Base-by-base conservation (phyloP, 1,140 invertebrate species). In the Drosophila ogumai region DNA sequence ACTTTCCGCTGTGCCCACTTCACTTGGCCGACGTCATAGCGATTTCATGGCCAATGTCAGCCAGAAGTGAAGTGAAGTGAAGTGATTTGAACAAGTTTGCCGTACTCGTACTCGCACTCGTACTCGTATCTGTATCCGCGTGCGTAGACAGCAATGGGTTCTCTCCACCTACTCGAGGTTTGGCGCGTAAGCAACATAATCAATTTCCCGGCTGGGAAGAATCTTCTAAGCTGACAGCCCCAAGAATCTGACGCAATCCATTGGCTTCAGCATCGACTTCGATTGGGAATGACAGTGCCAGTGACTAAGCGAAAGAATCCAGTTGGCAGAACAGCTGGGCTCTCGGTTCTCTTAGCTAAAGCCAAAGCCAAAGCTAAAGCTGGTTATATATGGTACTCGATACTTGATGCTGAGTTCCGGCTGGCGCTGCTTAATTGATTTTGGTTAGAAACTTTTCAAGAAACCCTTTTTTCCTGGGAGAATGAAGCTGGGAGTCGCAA, bases 1-100 rank as follows among this genome's bases (percentile, higher is more conserved):
- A 59, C 15, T 64, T 59, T 41, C n/a, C 10, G 54, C 60, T 34
- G 22, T 43, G 63, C 34, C 75, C 73, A 76, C 74, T 72, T 43
- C 43, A 72, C 34, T 58, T 41, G 31, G 25, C 36, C 76, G 46
- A 79, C 76, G 76, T 79, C 76, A 79, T 58, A 63, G 59, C 54
- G 28, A 55, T 47, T 81, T 81, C 78, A 81, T 75, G 78, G 78
- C 73, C 78, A 81, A 81, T 81, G 78, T 60, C 78, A 81, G 78
- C 50, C 60, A 78, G 68, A 78, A 68, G 54, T 79, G 59, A 74
- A 75, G 59, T 79, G 67, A 74, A 80, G 69, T 81, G 68, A 80
- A 81, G 77, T 81, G 69, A 74, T 55, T 64, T 80, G 38, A 80
- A 80, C 74, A 77, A 77, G 74, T 77, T 77, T 68, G 55, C 66